These are phyloP conservation scores for Pristionchus maxplancki DNA, from an alignment of 2,888 invertebrate genomes.

Conservation along the genomic window DNA sequence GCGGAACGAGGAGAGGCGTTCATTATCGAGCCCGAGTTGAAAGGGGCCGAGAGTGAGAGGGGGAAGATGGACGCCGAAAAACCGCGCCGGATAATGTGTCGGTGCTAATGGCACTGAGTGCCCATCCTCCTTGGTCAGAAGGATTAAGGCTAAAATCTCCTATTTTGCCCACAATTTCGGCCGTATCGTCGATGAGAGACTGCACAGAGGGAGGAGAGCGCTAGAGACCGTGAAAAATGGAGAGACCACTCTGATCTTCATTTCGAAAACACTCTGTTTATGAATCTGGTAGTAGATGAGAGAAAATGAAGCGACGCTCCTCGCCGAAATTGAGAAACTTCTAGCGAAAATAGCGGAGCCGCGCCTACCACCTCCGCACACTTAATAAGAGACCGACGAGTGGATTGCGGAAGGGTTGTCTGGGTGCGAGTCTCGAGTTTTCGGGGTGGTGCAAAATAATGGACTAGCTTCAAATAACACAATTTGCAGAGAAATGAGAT, in stretches of 20 bases:
- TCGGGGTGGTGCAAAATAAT: too few species aligned
- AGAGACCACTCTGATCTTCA: not conserved
- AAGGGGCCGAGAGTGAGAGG: not conserved
- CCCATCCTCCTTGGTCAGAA: too few species aligned
- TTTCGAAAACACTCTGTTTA: conserved; percentile 1
- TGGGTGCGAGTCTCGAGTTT: too few species aligned
- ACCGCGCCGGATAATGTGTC: not conserved
- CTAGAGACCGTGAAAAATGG: not conserved
- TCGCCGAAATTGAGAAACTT: not conserved
- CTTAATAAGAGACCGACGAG: not conserved
- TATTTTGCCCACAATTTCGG: too few species aligned
- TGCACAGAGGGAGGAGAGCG: not conserved
- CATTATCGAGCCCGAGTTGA: too few species aligned
- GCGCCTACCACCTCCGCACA: not conserved
- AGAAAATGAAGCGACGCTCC: not conserved
- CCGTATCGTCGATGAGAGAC: too few species aligned
- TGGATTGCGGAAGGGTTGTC: not conserved
- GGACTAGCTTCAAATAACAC: too few species aligned
- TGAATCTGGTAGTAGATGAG: not conserved
- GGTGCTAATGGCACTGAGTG: not conserved
- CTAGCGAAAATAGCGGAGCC: not conserved
- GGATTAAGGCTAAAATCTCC: too few species aligned
- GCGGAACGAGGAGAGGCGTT: too few species aligned
- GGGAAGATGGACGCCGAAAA: not conserved
- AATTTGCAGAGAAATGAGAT: too few species aligned